Evolutionary conservation across 2,113 vertebrate genomes (phyloP).

Genomic region (Nematolebias whitei): DNA sequence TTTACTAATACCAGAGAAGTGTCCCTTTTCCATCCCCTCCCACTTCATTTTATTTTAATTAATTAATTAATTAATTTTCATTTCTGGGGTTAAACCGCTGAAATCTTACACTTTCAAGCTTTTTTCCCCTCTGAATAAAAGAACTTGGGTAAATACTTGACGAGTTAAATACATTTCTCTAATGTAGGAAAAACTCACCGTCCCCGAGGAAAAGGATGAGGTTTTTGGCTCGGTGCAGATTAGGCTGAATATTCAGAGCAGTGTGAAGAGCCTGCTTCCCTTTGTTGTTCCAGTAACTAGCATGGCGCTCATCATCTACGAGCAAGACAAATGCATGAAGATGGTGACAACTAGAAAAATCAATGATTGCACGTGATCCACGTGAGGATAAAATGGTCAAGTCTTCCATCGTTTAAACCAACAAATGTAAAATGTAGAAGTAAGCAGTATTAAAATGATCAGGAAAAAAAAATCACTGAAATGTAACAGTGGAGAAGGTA

Average conservation of each 20-base stretch:
- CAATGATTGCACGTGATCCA: background rate
- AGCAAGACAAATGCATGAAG: background rate
- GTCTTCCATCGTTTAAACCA: background rate
- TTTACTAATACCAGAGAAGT: background rate
- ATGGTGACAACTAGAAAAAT: background rate
- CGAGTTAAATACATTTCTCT: background rate
- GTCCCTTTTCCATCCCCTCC: no score
- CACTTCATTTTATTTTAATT: background rate
- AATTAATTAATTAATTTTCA: background rate
- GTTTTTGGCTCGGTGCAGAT: slow-evolving; percentile 76
- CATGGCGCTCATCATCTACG: slow-evolving; percentile 72
- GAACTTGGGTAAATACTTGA: background rate
- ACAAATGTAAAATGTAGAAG: background rate
- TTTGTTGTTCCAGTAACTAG: slow-evolving; percentile 80
- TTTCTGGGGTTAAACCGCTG: slow-evolving; percentile 8
- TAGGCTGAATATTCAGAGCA: slow-evolving; percentile 71
- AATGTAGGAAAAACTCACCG: slow-evolving; percentile 69
- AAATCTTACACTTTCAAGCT: background rate
- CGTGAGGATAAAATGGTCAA: background rate
- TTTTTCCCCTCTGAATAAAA: slow-evolving; percentile 19
- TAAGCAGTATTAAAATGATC: no score
- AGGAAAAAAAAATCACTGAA: no score
- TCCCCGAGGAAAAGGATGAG: slow-evolving; percentile 83
- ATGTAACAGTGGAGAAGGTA: no score
- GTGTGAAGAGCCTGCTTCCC: slow-evolving; percentile 62